Evolutionary conservation across 2,797 vertebrate genomes (phyloP).

Genomic region (Microctenopoma steveboyesi): DNA sequence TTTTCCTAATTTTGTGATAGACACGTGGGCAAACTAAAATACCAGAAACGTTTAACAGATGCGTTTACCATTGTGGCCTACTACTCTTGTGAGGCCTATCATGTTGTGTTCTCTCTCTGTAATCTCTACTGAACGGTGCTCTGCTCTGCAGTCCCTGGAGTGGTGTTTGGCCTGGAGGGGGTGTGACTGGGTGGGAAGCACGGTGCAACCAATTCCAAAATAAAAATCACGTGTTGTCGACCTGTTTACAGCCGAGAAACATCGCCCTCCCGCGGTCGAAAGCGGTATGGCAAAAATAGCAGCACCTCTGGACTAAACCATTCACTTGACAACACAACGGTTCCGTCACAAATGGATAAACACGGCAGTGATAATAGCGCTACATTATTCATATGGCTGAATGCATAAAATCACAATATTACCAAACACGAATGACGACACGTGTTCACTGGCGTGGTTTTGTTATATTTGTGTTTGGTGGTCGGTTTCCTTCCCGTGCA

Average conservation of each 20-base stretch:
- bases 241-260: conserved; percentile 11
- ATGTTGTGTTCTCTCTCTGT: not conserved
- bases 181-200: conserved; percentile 44
- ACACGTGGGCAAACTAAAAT: not conserved
- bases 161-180: conserved; percentile 14
- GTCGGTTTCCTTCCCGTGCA: conserved; percentile 27
- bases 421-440: accelerated
- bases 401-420: accelerated
- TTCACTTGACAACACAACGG: conserved; percentile 16
- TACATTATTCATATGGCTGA: accelerated
- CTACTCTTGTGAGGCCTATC: not conserved
- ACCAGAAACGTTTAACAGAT: not conserved
- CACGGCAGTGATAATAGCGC: accelerated
- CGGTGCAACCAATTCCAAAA: conserved; percentile 49
- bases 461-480: not conserved
- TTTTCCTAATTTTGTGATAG: no score
- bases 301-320: conserved; percentile 69
- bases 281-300: conserved; percentile 85
- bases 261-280: conserved; percentile 37
- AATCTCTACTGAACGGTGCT: no score
- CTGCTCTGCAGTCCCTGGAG: not conserved
- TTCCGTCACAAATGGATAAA: not conserved
- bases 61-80: not conserved
- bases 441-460: no score
- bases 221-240: conserved; percentile 69